Conservation (phyloP, 64 coral and sea anemone genomes). For the Montipora cactus region DNA sequence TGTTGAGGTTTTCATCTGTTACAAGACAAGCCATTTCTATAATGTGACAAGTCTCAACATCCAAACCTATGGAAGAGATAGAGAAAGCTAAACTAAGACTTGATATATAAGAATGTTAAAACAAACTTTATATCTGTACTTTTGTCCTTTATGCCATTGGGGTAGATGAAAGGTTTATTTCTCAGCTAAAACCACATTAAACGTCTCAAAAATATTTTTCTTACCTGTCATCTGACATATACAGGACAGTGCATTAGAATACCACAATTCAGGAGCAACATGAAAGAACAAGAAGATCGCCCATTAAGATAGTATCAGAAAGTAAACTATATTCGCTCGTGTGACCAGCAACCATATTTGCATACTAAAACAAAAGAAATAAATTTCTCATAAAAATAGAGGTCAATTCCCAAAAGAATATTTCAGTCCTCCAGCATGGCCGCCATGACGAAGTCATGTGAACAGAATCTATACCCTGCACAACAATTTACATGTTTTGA, state of each 20-base stretch:
- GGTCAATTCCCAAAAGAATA: too few species aligned
- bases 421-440: too few species aligned
- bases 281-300: not conserved
- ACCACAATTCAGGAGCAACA: conserved; percentile 7
- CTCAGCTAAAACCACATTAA: not conserved
- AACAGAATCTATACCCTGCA: too few species aligned
- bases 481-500: too few species aligned
- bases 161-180: too few species aligned
- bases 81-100: not conserved
- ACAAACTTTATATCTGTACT: too few species aligned
- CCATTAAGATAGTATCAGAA: not conserved
- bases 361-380: too few species aligned
- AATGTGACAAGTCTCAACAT: conserved; percentile 87
- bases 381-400: too few species aligned
- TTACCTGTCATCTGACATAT: conserved; percentile 81
- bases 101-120: not conserved
- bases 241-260: not conserved
- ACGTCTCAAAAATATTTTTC: not conserved
- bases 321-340: too few species aligned
- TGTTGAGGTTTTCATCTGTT: conserved; percentile 90
- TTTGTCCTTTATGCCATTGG: not conserved
- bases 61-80: conserved; percentile 66
- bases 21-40: conserved; percentile 98
- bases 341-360: too few species aligned
- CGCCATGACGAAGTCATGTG: too few species aligned